Evolutionary conservation across 2,888 invertebrate species (phyloP).

Genomic region (Isotomurus palustris): DNA sequence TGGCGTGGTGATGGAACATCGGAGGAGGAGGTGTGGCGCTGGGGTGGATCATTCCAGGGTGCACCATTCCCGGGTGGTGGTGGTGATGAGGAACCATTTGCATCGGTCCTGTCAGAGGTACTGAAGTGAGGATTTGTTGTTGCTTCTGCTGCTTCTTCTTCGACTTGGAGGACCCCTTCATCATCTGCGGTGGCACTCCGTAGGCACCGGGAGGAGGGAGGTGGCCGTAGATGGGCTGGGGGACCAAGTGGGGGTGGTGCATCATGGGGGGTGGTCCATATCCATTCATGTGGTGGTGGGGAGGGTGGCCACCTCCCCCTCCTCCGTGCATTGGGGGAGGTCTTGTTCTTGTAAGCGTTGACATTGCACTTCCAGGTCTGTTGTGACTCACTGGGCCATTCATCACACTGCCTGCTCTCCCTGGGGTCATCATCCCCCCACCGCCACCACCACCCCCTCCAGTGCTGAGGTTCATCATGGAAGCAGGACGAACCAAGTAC

Average conservation of each 20-base stretch:
- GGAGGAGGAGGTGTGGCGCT: conserved; percentile 44
- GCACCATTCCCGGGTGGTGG: conserved; percentile 45
- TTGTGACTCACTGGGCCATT: conserved; percentile 42
- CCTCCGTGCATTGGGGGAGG: conserved; percentile 29
- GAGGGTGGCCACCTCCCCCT: conserved; percentile 45
- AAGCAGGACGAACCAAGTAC: conserved; percentile 44
- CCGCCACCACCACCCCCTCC: conserved; percentile 28
- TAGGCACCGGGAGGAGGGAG: conserved; percentile 48
- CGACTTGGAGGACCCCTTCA: conserved; percentile 42
- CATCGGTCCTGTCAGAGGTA: conserved; percentile 44
- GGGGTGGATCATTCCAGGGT: conserved; percentile 34
- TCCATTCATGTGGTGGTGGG: conserved; percentile 35
- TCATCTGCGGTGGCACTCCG: conserved; percentile 39
- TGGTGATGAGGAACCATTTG: conserved; percentile 44
- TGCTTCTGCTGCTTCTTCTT: conserved; percentile 35
- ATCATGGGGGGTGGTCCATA: conserved; percentile 24
- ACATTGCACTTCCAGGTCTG: conserved; percentile 46
- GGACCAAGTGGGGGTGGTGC: no score
- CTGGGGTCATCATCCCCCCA: conserved; percentile 16
- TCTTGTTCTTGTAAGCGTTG: conserved; percentile 41
- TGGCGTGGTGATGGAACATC: conserved; percentile 46
- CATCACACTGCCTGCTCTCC: conserved; percentile 44
- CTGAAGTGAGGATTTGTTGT: conserved; percentile 36
- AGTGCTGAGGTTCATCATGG: conserved; percentile 46
- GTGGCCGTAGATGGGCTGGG: conserved; percentile 45